These are phyloP conservation scores for Mungos mungo DNA, from an alignment of 2,113 vertebrate species.

Conservation along the genomic window DNA sequence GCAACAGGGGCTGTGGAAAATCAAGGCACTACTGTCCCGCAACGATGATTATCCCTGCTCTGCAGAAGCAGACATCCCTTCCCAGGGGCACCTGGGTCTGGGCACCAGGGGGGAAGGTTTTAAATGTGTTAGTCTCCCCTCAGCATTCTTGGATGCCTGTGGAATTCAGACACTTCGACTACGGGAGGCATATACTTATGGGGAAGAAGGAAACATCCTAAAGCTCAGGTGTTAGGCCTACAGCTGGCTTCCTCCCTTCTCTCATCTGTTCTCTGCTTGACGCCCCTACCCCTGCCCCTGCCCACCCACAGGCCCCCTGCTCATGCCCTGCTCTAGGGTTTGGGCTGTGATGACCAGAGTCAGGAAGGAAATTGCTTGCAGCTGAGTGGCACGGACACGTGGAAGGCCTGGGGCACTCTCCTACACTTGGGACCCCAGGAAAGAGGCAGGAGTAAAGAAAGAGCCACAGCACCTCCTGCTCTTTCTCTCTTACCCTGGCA, in stretches of 20 bases:
- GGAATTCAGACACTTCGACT: not conserved
- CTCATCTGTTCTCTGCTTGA: not conserved
- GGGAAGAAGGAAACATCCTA: not conserved
- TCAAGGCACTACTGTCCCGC: rapidly evolving
- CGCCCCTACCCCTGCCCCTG: not conserved
- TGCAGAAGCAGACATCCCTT: not conserved
- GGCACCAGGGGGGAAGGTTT: not conserved
- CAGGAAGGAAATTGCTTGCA: not conserved
- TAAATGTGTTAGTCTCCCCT: not conserved
- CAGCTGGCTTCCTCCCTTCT: not conserved
- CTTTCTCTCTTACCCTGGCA: not conserved
- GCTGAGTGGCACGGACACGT: not conserved
- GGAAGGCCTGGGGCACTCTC: not conserved
- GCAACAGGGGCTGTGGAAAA: not conserved
- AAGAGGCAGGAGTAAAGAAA: not conserved
- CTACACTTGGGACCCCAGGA: not conserved
- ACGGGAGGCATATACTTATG: not conserved
- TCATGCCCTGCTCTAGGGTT: not conserved
- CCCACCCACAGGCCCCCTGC: not conserved
- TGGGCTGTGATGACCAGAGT: not conserved
- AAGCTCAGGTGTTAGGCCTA: not conserved
- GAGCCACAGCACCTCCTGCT: rapidly evolving
- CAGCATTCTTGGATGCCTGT: not conserved
- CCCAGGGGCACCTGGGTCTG: too few species aligned
- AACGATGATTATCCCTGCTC: not conserved